Conservation (phyloP, 2,888 invertebrate species). For the Petrolisthes cinctipes region DNA sequence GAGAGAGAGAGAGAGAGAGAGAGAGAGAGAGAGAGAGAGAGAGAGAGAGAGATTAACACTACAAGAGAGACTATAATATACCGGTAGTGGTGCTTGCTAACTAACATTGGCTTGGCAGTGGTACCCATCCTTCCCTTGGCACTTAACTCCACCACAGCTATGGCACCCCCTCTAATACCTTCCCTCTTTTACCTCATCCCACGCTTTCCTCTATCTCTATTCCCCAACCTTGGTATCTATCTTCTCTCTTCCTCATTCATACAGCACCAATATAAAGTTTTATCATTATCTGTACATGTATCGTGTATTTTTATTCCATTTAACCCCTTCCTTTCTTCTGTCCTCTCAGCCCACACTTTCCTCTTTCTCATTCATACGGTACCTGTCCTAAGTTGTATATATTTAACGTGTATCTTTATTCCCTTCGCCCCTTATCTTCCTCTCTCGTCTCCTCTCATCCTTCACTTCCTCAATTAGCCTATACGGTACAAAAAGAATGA, state of each 20-base stretch:
- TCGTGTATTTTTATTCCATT: neutral
- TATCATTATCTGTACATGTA: no score
- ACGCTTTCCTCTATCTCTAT: no score
- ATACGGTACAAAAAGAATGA: neutral
- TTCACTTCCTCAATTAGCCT: neutral
- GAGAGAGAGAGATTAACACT: constrained; percentile 13
- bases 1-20: neutral
- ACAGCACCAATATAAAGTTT: no score
- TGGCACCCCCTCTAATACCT: no score
- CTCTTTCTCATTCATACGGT: neutral
- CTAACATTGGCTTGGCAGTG: no score
- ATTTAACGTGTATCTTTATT: neutral
- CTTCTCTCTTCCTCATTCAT: no score
- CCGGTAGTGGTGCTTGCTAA: no score
- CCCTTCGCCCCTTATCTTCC: neutral
- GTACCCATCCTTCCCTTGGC: no score
- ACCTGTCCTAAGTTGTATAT: no score
- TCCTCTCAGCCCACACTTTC: neutral
- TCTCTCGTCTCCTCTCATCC: neutral
- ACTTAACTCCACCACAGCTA: no score
- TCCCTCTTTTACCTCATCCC: no score
- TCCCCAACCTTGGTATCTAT: no score
- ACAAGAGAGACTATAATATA: neutral
- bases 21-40: constrained; percentile 22
- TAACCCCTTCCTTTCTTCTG: neutral